These are phyloP conservation scores for Sebastes jordani DNA, from an alignment of 2,797 vertebrate species.

Conservation along the genomic window DNA sequence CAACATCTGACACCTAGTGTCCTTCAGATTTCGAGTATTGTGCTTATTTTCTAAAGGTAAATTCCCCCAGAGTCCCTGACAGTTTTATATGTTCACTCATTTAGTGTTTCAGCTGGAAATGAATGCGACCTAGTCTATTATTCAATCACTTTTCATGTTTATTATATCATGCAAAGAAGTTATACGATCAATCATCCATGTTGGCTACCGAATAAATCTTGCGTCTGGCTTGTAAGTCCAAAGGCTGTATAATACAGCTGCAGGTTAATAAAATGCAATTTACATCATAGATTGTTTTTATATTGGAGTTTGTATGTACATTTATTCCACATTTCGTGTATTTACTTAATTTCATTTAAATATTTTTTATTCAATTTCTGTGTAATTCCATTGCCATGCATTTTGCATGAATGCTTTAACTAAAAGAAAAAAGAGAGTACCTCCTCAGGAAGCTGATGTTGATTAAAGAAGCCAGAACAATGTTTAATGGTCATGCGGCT, in stretches of 20 bases:
- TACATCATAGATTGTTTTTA: conserved; percentile 15
- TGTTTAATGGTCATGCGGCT: conserved; percentile 20
- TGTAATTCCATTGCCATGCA: background rate
- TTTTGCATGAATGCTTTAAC: conserved; percentile 8
- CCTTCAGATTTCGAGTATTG: background rate
- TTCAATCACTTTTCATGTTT: conserved; percentile 44
- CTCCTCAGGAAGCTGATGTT: background rate
- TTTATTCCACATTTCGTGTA: background rate
- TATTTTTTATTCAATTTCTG: background rate
- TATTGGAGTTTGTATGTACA: background rate
- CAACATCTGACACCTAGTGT: background rate
- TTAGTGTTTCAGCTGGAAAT: conserved; percentile 23
- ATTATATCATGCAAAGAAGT: conserved; percentile 14
- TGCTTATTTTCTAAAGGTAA: conserved; percentile 3
- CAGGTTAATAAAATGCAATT: background rate
- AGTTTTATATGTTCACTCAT: conserved; percentile 14
- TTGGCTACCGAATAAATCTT: conserved; percentile 15
- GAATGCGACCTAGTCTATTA: conserved; percentile 5
- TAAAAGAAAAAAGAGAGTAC: background rate
- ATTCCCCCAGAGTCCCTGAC: background rate
- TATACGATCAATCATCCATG: conserved; percentile 19
- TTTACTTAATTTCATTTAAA: background rate
- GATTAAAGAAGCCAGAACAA: conserved; percentile 35
- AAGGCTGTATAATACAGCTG: background rate
- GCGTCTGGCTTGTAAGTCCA: background rate